These are phyloP conservation scores for Danio kyathit DNA, from an alignment of 2,797 vertebrate species.

Conservation along the genomic window DNA sequence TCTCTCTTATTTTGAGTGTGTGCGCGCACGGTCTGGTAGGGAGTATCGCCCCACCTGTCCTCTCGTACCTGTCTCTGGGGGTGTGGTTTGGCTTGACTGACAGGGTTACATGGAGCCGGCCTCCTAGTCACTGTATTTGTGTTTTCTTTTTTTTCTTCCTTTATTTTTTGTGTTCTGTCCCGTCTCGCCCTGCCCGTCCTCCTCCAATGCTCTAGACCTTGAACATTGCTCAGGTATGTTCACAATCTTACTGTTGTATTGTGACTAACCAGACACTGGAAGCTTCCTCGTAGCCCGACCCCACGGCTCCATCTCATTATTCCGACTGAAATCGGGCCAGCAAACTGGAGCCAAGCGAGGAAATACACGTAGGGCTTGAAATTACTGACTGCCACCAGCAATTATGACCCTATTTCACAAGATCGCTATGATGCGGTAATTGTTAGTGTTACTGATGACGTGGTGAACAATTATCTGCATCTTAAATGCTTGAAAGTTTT, in stretches of 20 bases:
- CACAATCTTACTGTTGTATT: constrained; percentile 97
- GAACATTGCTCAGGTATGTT: constrained; percentile 99
- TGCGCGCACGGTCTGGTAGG: constrained; percentile 36
- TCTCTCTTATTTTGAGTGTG: too few species aligned
- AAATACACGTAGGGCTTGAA: constrained; percentile 88
- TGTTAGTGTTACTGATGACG: too few species aligned
- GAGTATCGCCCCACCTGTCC: constrained; percentile 61
- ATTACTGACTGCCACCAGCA: constrained; percentile 76
- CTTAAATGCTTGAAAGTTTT: too few species aligned
- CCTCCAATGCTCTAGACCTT: constrained; percentile 99
- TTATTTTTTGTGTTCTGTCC: constrained; percentile 83
- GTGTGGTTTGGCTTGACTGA: constrained; percentile 83
- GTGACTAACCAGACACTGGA: constrained; percentile 96
- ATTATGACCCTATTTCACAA: not conserved
- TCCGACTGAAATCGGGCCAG: not conserved
- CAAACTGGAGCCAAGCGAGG: constrained; percentile 37
- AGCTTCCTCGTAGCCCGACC: constrained; percentile 85
- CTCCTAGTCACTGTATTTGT: constrained; percentile 98
- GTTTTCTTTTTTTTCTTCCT: constrained; percentile 92
- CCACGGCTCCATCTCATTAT: constrained; percentile 76
- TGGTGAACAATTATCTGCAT: too few species aligned
- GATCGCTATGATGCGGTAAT: too few species aligned
- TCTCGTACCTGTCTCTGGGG: constrained; percentile 75
- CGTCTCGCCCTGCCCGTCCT: constrained; percentile 59
- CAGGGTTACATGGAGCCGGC: constrained; percentile 89